Evolutionary conservation across 2,888 invertebrate genomes (phyloP).

Genomic region (Platyscelio sp.): DNA sequence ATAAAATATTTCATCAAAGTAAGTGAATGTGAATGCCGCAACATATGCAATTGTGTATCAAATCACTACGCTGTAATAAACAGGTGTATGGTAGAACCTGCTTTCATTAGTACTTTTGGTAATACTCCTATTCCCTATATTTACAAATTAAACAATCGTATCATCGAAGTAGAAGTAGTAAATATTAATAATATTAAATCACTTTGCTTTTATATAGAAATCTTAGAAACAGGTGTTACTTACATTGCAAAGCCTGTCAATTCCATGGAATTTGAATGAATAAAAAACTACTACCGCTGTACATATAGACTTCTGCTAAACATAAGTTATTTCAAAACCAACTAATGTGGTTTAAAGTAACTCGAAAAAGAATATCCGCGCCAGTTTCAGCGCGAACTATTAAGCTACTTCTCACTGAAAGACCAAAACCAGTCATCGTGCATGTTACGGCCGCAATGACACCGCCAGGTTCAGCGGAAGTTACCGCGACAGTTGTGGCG

Average conservation of each 20-base stretch:
- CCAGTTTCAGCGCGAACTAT: too few species aligned
- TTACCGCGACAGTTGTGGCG: too few species aligned
- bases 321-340: too few species aligned
- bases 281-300: too few species aligned
- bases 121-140: slow-evolving; percentile 4
- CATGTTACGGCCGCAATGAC: too few species aligned
- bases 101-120: neutral
- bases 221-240: neutral
- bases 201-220: slow-evolving; percentile 11
- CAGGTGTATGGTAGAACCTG: neutral
- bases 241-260: slow-evolving; percentile 22
- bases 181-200: neutral
- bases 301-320: too few species aligned
- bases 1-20: slow-evolving; percentile 14
- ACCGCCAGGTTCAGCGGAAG: too few species aligned
- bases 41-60: slow-evolving; percentile 35
- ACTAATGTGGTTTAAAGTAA: too few species aligned
- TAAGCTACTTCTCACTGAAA: too few species aligned
- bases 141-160: neutral
- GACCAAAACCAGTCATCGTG: too few species aligned
- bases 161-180: neutral
- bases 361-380: neutral
- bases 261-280: slow-evolving; percentile 18
- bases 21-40: neutral
- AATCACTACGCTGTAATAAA: slow-evolving; percentile 12